phyloP scores from a whole-genome alignment of 2,888 invertebrate genomes.

The Eueremaeus valkanovi region DNA sequence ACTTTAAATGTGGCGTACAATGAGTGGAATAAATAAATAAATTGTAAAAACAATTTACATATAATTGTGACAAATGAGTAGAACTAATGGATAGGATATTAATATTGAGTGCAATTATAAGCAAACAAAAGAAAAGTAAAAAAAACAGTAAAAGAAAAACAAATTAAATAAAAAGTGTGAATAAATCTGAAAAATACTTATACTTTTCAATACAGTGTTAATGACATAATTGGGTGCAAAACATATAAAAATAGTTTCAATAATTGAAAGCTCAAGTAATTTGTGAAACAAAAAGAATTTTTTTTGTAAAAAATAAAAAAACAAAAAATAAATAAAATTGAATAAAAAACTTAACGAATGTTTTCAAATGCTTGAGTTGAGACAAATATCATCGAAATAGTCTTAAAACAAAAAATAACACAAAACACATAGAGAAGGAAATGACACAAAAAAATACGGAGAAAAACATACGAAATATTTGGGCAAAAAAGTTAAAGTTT shows the following conservation, averaged over 20 bases:
- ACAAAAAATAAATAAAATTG: background rate
- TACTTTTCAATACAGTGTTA: background rate
- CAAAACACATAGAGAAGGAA: background rate
- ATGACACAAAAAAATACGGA: background rate
- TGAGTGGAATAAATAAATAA: background rate
- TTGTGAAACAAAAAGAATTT: background rate
- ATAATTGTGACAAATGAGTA: background rate
- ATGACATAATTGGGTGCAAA: background rate
- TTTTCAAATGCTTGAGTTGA: constrained; percentile 22
- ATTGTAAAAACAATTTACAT: background rate
- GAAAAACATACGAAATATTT: background rate
- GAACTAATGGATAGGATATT: background rate
- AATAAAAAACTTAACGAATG: background rate
- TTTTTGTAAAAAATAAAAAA: background rate
- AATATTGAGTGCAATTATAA: background rate
- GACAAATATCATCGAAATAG: constrained; percentile 23
- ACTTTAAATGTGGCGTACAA: too few relatives aligned
- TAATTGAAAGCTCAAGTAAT: background rate
- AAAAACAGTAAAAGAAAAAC: background rate
- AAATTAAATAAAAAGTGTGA: background rate
- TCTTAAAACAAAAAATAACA: background rate
- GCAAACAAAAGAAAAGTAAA: background rate
- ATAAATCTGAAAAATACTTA: background rate
- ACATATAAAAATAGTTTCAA: background rate
- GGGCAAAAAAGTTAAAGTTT: too few relatives aligned